Conservation (phyloP, 1,140 invertebrate genomes). For the Cotesia glomerata region DNA sequence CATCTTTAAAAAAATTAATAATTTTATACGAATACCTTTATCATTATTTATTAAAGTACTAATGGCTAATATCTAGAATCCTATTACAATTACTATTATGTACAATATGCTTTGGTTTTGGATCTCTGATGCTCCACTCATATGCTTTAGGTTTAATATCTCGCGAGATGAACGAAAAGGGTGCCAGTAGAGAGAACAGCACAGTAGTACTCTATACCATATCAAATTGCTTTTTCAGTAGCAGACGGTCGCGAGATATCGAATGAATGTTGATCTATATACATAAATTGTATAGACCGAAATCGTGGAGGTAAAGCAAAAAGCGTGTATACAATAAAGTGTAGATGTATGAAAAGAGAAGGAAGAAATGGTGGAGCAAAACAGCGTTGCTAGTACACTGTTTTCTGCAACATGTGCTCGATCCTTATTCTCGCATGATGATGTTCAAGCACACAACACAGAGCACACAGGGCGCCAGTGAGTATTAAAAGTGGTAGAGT, state of each 20-base stretch:
- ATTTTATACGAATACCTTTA: not conserved
- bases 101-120: no score
- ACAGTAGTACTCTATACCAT: not conserved
- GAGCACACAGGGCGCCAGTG: conserved; percentile 40
- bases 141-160: not conserved
- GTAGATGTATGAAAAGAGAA: no score
- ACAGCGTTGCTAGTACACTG: conserved; percentile 6
- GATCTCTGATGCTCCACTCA: no score
- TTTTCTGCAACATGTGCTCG: conserved; percentile 3
- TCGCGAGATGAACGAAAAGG: not conserved
- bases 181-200: not conserved
- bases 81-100: no score
- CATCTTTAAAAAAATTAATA: no score
- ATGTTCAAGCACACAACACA: conserved; percentile 9
- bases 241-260: conserved; percentile 46
- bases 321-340: not conserved
- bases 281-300: conserved; percentile 19
- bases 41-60: not conserved
- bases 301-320: not conserved
- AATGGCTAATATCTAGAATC: no score
- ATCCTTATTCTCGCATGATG: not conserved
- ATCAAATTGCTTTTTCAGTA: conserved; percentile 48
- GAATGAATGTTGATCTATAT: conserved; percentile 38
- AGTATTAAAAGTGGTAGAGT: conserved; percentile 7
- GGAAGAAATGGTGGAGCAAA: conserved; percentile 23